Base-by-base conservation (phyloP, 2,113 vertebrate genomes). In the Thinocorus orbignyianus region DNA sequence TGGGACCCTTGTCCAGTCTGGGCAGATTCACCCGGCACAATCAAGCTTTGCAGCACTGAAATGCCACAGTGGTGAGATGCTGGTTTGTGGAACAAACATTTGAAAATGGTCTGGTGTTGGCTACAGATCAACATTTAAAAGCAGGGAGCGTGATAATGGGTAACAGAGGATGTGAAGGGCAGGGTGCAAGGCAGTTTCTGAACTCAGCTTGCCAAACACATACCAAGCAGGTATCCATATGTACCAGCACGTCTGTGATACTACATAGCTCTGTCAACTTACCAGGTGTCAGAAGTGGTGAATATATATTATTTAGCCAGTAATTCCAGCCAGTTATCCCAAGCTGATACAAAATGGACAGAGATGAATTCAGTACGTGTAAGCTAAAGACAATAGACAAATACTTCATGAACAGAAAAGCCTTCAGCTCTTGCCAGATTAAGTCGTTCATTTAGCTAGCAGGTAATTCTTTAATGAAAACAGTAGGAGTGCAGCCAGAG, bases 381-480 rank as follows among this genome's bases (percentile, higher is more conserved):
- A n/a, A 58, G 33, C 64, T 44, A 51, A 85, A 69, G 81, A 60
- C 30, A 52, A 35, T 0, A 78, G 35, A 39, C 69, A 86, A 85
- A 82, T 54, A 57, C 12, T 2, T 69, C 61, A 37, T 37, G 65
- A 84, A 57, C 44, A 70, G 78, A 85, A 73, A 87, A 82, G 61
- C 52, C 65, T 87, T 89, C 44, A 57, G 61, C 80, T 92, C 65
- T 78, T 44, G 55, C 68, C 33, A 60, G 51, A 61, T 72, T 17
- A 74, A 82, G 73, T 30, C 24, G 19, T 68, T 92, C 64, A 33
- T 72, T 84, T 81, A 93, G 70, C 57, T 37, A 51, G 73, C 86
- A 87, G 81, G 91, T 95, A 94, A 37, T 86, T 92, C 66, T 93
- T 71, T 68, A 87, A 79, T 55, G 69, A 68, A 66, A 88, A 57